Conservation (phyloP, 2,113 vertebrate genomes). For the Chamaea fasciata region DNA sequence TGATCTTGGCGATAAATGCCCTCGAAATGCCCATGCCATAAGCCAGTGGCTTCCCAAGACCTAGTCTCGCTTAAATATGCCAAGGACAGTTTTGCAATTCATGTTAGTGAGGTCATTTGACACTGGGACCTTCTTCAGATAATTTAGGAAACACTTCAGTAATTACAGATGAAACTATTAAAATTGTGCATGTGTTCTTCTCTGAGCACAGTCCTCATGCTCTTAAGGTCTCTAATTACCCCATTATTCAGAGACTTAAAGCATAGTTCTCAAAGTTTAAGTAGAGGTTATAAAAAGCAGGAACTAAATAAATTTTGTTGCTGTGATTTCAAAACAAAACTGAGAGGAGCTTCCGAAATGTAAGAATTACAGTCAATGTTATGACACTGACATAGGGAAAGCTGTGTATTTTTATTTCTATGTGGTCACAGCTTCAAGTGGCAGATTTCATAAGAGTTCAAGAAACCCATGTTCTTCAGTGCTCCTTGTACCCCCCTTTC, state of each 20-base stretch:
- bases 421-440: fast-evolving
- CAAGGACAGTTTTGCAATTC: background rate
- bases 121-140: background rate
- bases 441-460: background rate
- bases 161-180: background rate
- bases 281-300: background rate
- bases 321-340: background rate
- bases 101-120: background rate
- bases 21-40: background rate
- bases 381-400: background rate
- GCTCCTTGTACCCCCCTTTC: background rate
- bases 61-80: background rate
- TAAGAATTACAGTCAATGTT: background rate
- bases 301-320: background rate
- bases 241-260: background rate
- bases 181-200: background rate
- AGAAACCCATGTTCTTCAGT: background rate
- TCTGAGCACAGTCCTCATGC: background rate
- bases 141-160: background rate
- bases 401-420: background rate
- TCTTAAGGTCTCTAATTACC: background rate
- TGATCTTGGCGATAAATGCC: background rate
- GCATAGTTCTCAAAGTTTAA: background rate
- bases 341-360: background rate
- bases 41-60: background rate